Evolutionary conservation across 2,113 vertebrate genomes (phyloP), one percentile per base, ranked within the genome.

Genomic region (Odocoileus hemionus): DNA sequence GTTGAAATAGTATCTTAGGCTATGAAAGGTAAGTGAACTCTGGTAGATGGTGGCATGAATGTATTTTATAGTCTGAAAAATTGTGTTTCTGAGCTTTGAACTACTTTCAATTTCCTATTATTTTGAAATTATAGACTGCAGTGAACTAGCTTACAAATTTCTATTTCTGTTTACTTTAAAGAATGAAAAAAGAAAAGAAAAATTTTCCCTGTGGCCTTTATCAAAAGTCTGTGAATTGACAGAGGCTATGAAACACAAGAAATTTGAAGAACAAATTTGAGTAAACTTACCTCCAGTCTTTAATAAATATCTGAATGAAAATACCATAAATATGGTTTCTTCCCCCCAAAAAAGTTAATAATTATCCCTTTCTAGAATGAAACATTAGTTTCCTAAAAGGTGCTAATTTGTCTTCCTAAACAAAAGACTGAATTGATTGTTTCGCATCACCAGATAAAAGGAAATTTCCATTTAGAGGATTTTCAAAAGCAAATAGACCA

Each of bases 401-500:
- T 87, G 26, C 47, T 89, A 87, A 89, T 57, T 96, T 96, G 54
- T 88, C 7, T 92, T 91, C 96, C 54, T 96, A 96, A 83, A 80
- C 6, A 58, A 83, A 95, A 45, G 33, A 84, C 21, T 89, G 13
- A 91, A 83, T 89, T 76, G 52, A 64, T 98, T 95, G 91, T 47
- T 95, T 92, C 76, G 17, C 15, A 76, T 50, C 76, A 83, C 64
- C 23, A 94, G 91, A 82, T 64, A 89, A 94, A 92, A 95, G 58
- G 76, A 94, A 95, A 90, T 96, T 95, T 25, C 45, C 87, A 94
- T 47, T 92, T 86, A 57, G 74, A 95, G 83, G 58, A 80, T 84
- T 82, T 97, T 85, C 60, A 58, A 96, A 96, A 90, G 25, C 45
- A 96, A 90, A 96, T 76, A 79, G 93, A 85, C n/a, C 83, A 89